phyloP scores from a whole-genome alignment of 2,113 vertebrate genomes.

The Micromys minutus region DNA sequence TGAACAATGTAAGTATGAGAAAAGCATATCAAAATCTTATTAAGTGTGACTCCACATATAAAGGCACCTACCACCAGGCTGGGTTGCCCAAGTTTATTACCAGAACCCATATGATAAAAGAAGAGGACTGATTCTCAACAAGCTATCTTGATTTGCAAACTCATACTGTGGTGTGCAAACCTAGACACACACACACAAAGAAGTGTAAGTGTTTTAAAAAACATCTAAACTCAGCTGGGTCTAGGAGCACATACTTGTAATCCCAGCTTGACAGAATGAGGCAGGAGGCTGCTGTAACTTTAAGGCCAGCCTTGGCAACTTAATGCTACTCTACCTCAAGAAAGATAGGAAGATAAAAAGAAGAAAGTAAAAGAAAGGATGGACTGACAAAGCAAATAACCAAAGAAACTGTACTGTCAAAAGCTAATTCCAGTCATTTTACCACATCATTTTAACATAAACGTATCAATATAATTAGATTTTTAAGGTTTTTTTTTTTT shows the following conservation, averaged over 20 bases:
- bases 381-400: slow-evolving; percentile 8
- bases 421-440: slow-evolving; percentile 31
- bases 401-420: slow-evolving; percentile 22
- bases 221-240: background rate
- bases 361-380: background rate
- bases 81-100: background rate
- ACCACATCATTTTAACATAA: slow-evolving; percentile 35
- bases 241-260: background rate
- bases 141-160: background rate
- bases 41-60: background rate
- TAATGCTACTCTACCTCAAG: background rate
- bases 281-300: background rate
- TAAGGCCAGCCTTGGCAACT: background rate
- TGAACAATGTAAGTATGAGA: background rate
- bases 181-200: too few species aligned
- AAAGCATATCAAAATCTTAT: slow-evolving; percentile 50
- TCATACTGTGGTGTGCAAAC: background rate
- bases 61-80: background rate
- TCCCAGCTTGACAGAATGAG: background rate
- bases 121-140: background rate
- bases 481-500: background rate
- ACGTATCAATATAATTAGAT: background rate
- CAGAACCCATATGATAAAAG: background rate
- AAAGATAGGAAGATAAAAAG: background rate
- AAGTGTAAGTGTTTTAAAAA: background rate